These are phyloP conservation scores for Sebastes hubbsi DNA, from an alignment of 2,797 vertebrate species.

Conservation along the genomic window DNA sequence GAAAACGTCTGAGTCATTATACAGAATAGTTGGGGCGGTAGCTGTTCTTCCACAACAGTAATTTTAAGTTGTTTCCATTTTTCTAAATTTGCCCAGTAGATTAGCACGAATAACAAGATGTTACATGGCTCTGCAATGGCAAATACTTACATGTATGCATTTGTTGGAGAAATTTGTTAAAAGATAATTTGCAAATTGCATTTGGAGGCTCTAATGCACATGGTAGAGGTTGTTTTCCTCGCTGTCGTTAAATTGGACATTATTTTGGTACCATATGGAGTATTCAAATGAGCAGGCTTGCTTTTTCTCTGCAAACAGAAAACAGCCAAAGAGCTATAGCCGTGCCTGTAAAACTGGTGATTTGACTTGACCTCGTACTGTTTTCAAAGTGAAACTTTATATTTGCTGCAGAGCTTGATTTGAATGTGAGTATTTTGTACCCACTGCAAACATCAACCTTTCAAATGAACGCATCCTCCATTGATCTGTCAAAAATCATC, in stretches of 20 bases:
- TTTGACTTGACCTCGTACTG: background rate
- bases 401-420: background rate
- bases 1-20: slow-evolving; percentile 27
- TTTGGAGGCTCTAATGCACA: background rate
- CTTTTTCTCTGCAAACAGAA: background rate
- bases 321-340: background rate
- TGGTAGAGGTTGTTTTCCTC: background rate
- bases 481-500: slow-evolving; percentile 5
- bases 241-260: background rate
- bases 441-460: background rate
- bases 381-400: background rate
- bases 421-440: background rate
- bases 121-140: background rate
- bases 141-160: background rate
- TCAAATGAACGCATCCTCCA: background rate
- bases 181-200: background rate
- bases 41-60: slow-evolving; percentile 26
- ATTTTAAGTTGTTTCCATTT: slow-evolving; percentile 12
- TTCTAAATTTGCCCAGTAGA: background rate
- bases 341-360: background rate
- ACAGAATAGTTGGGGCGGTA: background rate
- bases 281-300: background rate
- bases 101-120: background rate
- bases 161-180: background rate
- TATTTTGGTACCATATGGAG: background rate